These are phyloP conservation scores for Strix uralensis DNA, from an alignment of 2,113 vertebrate genomes.

Conservation along the genomic window DNA sequence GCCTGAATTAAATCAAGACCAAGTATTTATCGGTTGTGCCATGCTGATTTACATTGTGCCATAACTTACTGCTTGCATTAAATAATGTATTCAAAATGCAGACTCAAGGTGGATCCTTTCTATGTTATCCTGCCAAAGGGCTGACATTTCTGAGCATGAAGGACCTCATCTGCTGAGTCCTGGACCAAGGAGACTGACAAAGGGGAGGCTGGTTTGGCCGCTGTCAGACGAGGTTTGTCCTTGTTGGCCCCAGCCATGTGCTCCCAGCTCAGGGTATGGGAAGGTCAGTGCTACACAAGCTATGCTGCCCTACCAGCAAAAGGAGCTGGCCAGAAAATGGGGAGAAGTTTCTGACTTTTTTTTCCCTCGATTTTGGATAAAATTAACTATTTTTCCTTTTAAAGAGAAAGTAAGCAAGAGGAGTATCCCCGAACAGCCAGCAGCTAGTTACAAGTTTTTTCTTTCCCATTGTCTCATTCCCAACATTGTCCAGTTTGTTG, in stretches of 20 bases:
- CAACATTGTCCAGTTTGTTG: background rate
- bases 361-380: background rate
- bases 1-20: background rate
- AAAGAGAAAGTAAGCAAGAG: background rate
- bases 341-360: background rate
- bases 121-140: slow-evolving; percentile 75
- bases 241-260: fast-evolving
- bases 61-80: background rate
- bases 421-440: background rate
- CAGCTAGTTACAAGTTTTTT: background rate
- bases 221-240: background rate
- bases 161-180: slow-evolving; percentile 64
- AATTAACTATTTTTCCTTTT: background rate
- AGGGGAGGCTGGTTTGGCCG: background rate
- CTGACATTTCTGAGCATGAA: slow-evolving; percentile 69
- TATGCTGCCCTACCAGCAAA: background rate
- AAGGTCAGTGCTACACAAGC: background rate
- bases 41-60: background rate
- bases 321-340: background rate
- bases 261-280: background rate
- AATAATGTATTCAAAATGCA: background rate
- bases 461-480: background rate
- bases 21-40: background rate
- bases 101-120: slow-evolving; percentile 42
- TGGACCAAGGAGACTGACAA: background rate